Percentiles rank a stretch among this genome's conserved stretches.
Evolutionary conservation across 2,113 vertebrate genomes (phyloP).

Genomic region (Diadophis punctatus): DNA sequence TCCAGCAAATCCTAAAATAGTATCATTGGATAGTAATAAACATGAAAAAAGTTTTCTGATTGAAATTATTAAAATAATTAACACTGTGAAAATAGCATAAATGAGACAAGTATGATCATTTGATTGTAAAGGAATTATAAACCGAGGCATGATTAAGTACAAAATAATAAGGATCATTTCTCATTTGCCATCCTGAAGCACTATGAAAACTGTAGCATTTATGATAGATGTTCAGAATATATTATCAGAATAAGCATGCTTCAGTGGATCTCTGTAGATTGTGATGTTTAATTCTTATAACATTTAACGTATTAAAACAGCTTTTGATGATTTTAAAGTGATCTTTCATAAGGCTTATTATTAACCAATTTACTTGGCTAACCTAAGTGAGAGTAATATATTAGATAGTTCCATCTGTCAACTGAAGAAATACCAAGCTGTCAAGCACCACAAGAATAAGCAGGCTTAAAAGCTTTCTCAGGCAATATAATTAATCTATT

Average conservation of each 20-base stretch:
- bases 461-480: slow-evolving; percentile 61
- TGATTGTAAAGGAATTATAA: neutral
- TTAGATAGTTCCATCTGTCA: slow-evolving; percentile 14
- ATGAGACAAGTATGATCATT: neutral
- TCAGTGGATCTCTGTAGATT: neutral
- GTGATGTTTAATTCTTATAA: neutral
- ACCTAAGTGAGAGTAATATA: neutral
- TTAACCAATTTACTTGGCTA: neutral
- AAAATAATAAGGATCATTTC: neutral
- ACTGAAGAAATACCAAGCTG: slow-evolving; percentile 2
- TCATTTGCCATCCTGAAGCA: neutral
- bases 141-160: neutral
- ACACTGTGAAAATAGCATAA: neutral
- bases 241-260: neutral
- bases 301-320: neutral
- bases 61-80: neutral
- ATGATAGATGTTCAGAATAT: neutral
- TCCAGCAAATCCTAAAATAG: neutral
- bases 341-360: neutral
- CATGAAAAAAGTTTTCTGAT: neutral
- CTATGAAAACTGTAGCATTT: neutral
- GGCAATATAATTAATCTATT: slow-evolving; percentile 61
- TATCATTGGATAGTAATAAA: neutral
- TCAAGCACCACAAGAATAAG: slow-evolving; percentile 51
- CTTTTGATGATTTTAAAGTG: neutral